phyloP scores from a whole-genome alignment of 2,113 vertebrate genomes.

The Chelonoidis abingdonii region DNA sequence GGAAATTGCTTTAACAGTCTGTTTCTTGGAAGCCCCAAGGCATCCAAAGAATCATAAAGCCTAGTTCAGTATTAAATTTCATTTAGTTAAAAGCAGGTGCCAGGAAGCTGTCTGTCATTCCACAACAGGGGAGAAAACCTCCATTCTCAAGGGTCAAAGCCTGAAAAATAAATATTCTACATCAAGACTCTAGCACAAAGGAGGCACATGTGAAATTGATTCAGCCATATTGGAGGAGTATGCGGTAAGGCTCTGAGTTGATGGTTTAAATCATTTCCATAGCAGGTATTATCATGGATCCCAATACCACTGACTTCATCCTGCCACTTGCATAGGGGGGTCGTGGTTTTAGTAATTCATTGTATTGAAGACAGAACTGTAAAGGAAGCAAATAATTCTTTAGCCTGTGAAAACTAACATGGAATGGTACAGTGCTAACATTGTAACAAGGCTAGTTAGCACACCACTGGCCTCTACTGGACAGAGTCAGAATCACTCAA shows the following conservation, averaged over 20 bases:
- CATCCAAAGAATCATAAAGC: not conserved
- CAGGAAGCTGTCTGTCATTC: not conserved
- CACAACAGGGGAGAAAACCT: not conserved
- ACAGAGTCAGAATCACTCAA: not conserved
- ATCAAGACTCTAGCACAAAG: not conserved
- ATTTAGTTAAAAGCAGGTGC: not conserved
- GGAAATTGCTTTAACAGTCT: not conserved
- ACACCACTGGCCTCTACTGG: not conserved
- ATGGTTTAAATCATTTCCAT: not conserved
- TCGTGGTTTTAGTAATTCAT: not conserved
- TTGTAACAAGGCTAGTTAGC: not conserved
- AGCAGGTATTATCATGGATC: not conserved
- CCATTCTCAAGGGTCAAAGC: not conserved
- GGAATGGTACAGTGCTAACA: not conserved
- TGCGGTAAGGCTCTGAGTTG: not conserved
- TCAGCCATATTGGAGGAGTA: not conserved
- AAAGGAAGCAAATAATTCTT: not conserved
- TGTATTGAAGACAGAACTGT: not conserved
- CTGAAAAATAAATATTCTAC: not conserved
- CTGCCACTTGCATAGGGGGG: not conserved
- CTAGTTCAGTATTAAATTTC: not conserved
- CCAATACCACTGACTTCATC: not conserved
- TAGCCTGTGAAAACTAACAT: not conserved
- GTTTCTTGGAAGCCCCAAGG: not conserved
- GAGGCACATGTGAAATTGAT: not conserved